phyloP scores from a whole-genome alignment of 2,888 invertebrate genomes.

The Microdon myrmicae region DNA sequence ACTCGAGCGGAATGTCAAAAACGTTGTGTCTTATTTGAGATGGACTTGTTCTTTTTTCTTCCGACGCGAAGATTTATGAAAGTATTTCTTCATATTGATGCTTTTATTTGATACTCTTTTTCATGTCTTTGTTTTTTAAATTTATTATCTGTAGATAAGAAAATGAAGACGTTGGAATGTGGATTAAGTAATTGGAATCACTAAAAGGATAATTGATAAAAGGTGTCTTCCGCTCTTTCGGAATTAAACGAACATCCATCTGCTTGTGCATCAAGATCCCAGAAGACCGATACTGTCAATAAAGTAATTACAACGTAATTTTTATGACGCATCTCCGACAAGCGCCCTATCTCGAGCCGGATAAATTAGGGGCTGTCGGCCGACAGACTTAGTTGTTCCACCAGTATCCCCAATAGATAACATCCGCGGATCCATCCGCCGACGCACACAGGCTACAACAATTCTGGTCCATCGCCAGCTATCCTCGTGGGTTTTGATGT shows the following conservation, averaged over 20 bases:
- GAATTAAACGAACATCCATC: slow-evolving; percentile 61
- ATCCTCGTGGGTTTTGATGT: slow-evolving; percentile 3
- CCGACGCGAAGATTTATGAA: slow-evolving; percentile 32
- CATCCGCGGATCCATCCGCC: no score
- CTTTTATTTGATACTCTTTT: no score
- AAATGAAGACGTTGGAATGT: slow-evolving; percentile 3
- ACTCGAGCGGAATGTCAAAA: slow-evolving; percentile 36
- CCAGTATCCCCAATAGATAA: no score
- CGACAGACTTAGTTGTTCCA: slow-evolving; percentile 2
- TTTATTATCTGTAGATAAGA: slow-evolving; percentile 38
- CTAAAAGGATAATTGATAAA: not conserved
- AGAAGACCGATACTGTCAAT: slow-evolving; percentile 66
- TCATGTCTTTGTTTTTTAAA: slow-evolving; percentile 25
- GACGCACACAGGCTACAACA: no score
- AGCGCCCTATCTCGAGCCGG: slow-evolving; percentile 65
- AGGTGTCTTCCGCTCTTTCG: not conserved
- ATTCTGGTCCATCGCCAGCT: no score
- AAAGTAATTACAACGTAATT: slow-evolving; percentile 67
- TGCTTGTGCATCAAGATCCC: slow-evolving; percentile 65
- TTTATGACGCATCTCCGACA: slow-evolving; percentile 66
- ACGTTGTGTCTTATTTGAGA: slow-evolving; percentile 49
- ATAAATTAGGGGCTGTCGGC: slow-evolving; percentile 62
- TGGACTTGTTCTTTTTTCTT: slow-evolving; percentile 11
- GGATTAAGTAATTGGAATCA: not conserved
- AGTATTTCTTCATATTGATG: slow-evolving; percentile 22